Evolutionary conservation across 2,888 invertebrate species (phyloP).

Genomic region (Papilio elwesi): DNA sequence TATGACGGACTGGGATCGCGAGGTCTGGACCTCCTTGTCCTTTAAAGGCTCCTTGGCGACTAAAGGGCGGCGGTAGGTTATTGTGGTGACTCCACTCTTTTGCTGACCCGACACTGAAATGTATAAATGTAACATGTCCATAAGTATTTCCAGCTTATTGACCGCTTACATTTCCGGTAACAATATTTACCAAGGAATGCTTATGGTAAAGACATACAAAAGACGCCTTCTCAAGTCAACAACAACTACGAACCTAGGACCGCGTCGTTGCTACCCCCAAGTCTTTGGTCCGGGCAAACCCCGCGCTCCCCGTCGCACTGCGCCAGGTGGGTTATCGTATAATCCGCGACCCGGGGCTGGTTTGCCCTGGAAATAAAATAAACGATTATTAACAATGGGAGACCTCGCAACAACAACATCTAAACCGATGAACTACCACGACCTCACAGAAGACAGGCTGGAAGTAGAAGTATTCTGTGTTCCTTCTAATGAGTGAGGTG

Average conservation of each 20-base stretch:
- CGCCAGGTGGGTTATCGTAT: conserved; percentile 91
- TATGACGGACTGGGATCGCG: conserved; percentile 90
- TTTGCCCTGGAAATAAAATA: conserved; percentile 56
- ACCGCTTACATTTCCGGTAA: too few relatives aligned
- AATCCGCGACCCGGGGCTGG: conserved; percentile 91
- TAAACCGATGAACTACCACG: too few relatives aligned
- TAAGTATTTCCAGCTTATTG: too few relatives aligned
- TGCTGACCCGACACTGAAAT: conserved; percentile 87
- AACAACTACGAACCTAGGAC: conserved; percentile 77
- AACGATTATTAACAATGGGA: too few relatives aligned
- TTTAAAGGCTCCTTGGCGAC: conserved; percentile 89
- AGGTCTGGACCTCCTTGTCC: conserved; percentile 87
- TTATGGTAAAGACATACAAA: too few relatives aligned
- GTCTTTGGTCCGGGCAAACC: conserved; percentile 92
- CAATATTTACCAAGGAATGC: too few relatives aligned
- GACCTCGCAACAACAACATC: too few relatives aligned
- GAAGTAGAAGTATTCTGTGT: too few relatives aligned
- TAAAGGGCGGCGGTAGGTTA: conserved; percentile 91
- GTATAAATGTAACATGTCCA: conserved; percentile 6
- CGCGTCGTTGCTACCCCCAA: conserved; percentile 92
- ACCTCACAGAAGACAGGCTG: too few relatives aligned
- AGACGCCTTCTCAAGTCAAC: background rate
- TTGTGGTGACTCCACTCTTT: conserved; percentile 91
- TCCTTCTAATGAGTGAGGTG: too few relatives aligned
- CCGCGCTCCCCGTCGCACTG: conserved; percentile 93